phyloP scores from a whole-genome alignment of 2,113 vertebrate species.

The Thomomys bottae region DNA sequence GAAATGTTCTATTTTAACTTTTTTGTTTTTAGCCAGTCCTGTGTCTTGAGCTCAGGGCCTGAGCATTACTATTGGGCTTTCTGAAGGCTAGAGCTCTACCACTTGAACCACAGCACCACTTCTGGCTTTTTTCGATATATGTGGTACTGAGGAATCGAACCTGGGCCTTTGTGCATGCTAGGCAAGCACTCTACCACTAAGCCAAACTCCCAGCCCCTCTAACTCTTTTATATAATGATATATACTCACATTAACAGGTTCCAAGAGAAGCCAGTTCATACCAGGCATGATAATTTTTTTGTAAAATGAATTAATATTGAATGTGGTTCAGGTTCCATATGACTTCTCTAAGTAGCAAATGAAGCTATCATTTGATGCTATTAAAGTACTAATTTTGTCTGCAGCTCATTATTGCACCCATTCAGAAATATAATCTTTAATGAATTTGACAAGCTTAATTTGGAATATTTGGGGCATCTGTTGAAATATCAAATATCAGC shows the following conservation, averaged over 20 bases:
- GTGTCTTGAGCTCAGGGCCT: neutral
- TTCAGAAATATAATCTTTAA: constrained; percentile 38
- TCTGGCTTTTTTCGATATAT: too few species aligned
- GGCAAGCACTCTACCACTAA: too few species aligned
- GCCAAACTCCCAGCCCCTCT: too few species aligned
- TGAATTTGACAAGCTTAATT: constrained; percentile 37
- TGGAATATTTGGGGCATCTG: constrained; percentile 31
- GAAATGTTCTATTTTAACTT: too few species aligned
- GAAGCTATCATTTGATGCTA: constrained; percentile 4
- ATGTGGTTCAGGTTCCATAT: constrained; percentile 3
- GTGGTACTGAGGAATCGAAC: too few species aligned
- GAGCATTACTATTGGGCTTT: too few species aligned
- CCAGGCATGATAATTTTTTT: neutral
- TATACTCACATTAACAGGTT: neutral
- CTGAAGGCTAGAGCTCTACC: too few species aligned
- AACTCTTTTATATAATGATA: neutral
- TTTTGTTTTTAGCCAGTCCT: neutral
- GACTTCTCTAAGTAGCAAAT: constrained; percentile 41
- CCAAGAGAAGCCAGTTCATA: neutral
- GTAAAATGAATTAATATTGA: neutral
- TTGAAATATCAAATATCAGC: neutral
- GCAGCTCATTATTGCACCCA: neutral
- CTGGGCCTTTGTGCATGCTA: too few species aligned
- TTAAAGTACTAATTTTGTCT: constrained; percentile 43
- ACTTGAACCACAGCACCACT: too few species aligned